A percentile compares a stretch with the other conserved stretches of the same genome.
These are phyloP conservation scores for Odontophorus gujanensis DNA, from an alignment of 2,113 vertebrate species.

Conservation along the genomic window DNA sequence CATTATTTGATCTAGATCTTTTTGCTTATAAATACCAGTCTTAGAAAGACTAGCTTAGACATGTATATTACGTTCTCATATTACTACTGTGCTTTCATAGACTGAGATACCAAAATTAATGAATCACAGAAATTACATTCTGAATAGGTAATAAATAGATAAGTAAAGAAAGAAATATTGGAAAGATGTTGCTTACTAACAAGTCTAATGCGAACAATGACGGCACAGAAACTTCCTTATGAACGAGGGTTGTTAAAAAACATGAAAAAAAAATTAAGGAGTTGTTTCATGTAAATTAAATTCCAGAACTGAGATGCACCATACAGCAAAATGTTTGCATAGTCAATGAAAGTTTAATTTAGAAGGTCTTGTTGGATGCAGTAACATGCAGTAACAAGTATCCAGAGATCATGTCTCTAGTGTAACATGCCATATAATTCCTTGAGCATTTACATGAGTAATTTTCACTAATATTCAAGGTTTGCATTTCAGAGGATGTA, in stretches of 20 bases:
- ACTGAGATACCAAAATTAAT: background rate
- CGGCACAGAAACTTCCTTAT: background rate
- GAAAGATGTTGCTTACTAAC: background rate
- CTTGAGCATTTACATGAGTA: background rate
- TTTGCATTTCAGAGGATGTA: background rate
- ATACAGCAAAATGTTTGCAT: background rate
- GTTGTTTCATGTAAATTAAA: background rate
- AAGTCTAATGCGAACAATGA: background rate
- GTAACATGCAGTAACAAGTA: accelerated
- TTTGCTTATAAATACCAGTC: background rate
- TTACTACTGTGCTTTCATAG: background rate
- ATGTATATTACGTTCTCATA: background rate
- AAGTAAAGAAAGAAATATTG: background rate
- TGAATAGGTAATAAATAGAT: background rate
- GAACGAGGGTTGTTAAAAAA: background rate
- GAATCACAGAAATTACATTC: background rate
- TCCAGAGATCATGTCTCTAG: background rate
- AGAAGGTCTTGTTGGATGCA: background rate
- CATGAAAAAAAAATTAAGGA: background rate
- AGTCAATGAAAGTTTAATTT: background rate
- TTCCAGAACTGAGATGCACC: background rate
- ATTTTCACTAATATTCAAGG: background rate
- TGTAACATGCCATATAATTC: background rate
- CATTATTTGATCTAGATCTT: background rate
- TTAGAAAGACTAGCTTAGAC: background rate